Evolutionary conservation across 2,797 vertebrate species (phyloP).

Genomic region (Sebastes vulpes): DNA sequence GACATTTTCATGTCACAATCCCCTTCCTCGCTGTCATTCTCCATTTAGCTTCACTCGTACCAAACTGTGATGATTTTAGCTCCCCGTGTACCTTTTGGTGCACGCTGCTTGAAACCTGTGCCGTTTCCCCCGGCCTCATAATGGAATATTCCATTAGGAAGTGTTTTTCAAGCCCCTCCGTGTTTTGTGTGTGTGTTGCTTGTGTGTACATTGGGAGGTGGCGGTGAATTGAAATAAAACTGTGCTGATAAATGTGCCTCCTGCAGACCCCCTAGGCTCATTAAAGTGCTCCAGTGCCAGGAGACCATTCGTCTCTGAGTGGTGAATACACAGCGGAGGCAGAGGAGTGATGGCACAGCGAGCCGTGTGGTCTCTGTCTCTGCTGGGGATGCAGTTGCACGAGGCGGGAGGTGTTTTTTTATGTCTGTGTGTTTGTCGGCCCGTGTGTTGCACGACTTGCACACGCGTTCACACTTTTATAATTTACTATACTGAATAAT

Average conservation of each 20-base stretch:
- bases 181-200: constrained; percentile 1
- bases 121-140: not conserved
- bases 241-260: constrained; percentile 71
- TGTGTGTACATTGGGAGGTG: constrained; percentile 16
- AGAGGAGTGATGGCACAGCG: constrained; percentile 33
- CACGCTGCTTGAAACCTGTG: not conserved
- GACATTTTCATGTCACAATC: not conserved
- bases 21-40: constrained; percentile 8
- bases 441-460: not conserved
- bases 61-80: constrained; percentile 21
- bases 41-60: constrained; percentile 20
- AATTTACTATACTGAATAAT: constrained; percentile 42
- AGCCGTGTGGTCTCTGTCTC: constrained; percentile 63
- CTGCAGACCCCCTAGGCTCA: constrained; percentile 70
- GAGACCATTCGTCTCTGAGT: constrained; percentile 74
- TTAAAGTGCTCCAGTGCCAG: constrained; percentile 67
- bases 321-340: constrained; percentile 70
- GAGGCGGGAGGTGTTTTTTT: constrained; percentile 38
- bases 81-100: constrained; percentile 20
- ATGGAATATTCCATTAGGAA: constrained; percentile 55
- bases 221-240: constrained; percentile 50
- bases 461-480: constrained; percentile 7
- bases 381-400: constrained; percentile 18
- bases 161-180: constrained; percentile 9
- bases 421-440: constrained; percentile 9